Percentiles rank a stretch among this genome's conserved stretches.
Evolutionary conservation across 1,140 invertebrate species (phyloP).

Genomic region (Pinna nobilis): DNA sequence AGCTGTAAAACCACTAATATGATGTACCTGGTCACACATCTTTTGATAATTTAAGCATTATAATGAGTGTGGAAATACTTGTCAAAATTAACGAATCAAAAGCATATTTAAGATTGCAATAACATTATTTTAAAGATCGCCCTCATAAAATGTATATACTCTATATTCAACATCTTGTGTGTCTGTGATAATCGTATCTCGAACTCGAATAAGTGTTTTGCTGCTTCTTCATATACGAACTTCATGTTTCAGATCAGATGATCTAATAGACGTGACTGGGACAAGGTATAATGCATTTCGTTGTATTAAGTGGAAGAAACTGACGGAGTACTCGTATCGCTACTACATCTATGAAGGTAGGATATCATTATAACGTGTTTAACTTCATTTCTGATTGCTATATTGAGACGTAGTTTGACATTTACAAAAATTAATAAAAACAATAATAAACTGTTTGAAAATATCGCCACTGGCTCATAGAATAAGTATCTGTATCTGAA

Average conservation of each 20-base stretch:
- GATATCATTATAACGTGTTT: too few relatives aligned
- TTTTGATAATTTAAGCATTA: too few relatives aligned
- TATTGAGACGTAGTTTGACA: background rate
- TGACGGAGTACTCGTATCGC: conserved; percentile 1
- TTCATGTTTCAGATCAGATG: background rate
- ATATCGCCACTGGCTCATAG: background rate
- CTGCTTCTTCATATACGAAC: background rate
- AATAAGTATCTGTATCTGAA: background rate
- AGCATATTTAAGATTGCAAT: too few relatives aligned
- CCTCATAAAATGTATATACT: too few relatives aligned
- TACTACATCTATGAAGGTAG: conserved; percentile 13
- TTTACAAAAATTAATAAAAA: background rate
- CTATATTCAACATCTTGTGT: too few relatives aligned
- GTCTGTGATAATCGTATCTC: too few relatives aligned
- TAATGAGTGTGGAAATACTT: too few relatives aligned
- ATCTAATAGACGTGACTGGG: background rate
- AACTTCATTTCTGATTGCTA: background rate
- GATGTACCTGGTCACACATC: too few relatives aligned
- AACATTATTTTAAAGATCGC: too few relatives aligned
- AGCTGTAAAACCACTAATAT: too few relatives aligned
- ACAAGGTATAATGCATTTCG: conserved; percentile 11
- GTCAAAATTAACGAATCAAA: too few relatives aligned
- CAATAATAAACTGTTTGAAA: background rate
- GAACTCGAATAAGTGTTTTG: too few relatives aligned
- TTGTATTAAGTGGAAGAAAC: conserved; percentile 20